These are phyloP conservation scores for Sphaeridia pumilis DNA, from an alignment of 2,888 invertebrate genomes.

Conservation along the genomic window DNA sequence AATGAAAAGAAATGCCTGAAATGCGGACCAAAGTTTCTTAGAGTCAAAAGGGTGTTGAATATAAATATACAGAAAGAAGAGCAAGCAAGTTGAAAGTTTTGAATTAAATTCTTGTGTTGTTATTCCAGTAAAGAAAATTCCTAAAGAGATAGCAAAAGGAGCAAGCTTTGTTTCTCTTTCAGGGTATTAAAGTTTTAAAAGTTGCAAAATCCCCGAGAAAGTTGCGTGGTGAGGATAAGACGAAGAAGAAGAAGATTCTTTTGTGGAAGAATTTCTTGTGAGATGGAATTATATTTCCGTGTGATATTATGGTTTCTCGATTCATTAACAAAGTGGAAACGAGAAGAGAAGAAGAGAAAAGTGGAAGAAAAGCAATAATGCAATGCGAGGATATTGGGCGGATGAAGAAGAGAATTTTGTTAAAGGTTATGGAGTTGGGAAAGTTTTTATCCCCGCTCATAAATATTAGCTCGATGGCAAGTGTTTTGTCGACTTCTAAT, in stretches of 20 bases:
- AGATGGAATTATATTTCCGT: no score
- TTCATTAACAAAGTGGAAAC: no score
- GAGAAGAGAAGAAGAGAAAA: background rate
- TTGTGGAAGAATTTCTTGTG: no score
- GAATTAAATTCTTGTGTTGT: background rate
- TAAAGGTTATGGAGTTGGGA: no score
- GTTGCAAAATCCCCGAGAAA: background rate
- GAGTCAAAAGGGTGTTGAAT: no score
- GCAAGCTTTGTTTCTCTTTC: no score
- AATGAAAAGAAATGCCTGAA: conserved; percentile 1
- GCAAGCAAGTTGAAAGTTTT: background rate
- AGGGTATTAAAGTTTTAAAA: conserved; percentile 5
- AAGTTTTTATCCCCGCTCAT: conserved; percentile 22
- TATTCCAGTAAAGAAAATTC: no score
- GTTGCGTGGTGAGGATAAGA: no score
- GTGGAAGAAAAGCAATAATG: no score
- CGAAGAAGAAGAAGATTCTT: no score
- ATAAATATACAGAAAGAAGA: background rate
- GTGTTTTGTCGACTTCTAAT: conserved; percentile 26
- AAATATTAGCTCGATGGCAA: conserved; percentile 27
- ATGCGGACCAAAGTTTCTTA: background rate
- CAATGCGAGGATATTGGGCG: background rate
- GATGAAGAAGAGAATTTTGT: background rate
- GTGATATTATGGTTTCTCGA: no score
- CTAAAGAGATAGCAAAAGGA: no score